A percentile compares a stretch with the other conserved stretches of the same genome.
These are phyloP conservation scores for Clarias magur DNA, from an alignment of 2,113 vertebrate species.

Conservation along the genomic window DNA sequence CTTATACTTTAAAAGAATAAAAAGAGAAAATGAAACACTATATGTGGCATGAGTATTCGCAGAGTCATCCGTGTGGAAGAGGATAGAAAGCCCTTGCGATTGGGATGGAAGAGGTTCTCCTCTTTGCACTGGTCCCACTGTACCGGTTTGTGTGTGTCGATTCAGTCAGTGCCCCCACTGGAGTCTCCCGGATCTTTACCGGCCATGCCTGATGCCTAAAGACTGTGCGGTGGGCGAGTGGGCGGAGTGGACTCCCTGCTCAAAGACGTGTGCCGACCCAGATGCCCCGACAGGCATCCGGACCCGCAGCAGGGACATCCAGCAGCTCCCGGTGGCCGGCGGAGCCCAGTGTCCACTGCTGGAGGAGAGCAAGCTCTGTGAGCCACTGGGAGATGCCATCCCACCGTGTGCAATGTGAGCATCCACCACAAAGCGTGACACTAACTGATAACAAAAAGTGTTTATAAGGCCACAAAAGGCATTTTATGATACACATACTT, in stretches of 20 bases:
- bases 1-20: too few species aligned
- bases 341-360: conserved; percentile 79
- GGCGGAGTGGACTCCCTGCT: conserved; percentile 85
- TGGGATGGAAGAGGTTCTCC: not conserved
- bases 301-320: conserved; percentile 76
- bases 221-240: conserved; percentile 89
- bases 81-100: not conserved
- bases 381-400: conserved; percentile 74
- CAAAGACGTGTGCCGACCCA: conserved; percentile 80
- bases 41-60: too few species aligned
- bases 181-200: conserved; percentile 85
- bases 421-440: not conserved
- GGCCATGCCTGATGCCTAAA: conserved; percentile 87
- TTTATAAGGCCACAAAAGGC: not conserved
- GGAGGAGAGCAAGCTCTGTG: conserved; percentile 81
- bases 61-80: not conserved
- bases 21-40: too few species aligned
- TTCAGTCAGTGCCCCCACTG: conserved; percentile 85
- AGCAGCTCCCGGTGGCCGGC: conserved; percentile 80
- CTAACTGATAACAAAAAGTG: not conserved
- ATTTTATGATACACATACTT: not conserved
- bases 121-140: not conserved
- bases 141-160: conserved; percentile 10
- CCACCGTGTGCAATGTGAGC: conserved; percentile 88
- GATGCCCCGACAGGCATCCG: conserved; percentile 75